phyloP scores from a whole-genome alignment of 2,797 vertebrate species.

The Rachycentron canadum region DNA sequence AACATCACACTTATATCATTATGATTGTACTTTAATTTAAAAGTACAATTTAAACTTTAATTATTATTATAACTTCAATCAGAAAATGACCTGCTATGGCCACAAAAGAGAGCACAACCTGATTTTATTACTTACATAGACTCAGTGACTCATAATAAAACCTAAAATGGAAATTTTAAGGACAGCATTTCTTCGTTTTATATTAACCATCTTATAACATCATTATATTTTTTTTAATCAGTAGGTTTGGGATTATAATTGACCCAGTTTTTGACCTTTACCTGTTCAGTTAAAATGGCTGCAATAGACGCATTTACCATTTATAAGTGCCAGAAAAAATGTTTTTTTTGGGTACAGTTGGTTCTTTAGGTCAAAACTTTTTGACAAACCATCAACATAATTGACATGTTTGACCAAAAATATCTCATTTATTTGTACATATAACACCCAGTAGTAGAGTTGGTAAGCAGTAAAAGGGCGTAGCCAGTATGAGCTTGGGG shows the following conservation, averaged over 20 bases:
- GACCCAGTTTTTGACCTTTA: neutral
- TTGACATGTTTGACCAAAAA: neutral
- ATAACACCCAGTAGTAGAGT: conserved; percentile 18
- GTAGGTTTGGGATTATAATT: neutral
- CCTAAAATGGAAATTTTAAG: neutral
- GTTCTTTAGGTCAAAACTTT: neutral
- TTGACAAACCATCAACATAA: neutral
- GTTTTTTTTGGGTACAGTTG: too few relatives aligned
- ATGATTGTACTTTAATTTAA: too few relatives aligned
- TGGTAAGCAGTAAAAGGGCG: conserved; percentile 36
- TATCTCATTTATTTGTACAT: neutral
- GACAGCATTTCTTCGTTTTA: too few relatives aligned
- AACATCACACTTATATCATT: too few relatives aligned
- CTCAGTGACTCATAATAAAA: neutral
- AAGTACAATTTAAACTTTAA: too few relatives aligned
- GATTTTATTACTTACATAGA: neutral
- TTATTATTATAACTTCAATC: neutral
- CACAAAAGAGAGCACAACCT: conserved; percentile 18
- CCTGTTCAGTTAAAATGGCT: neutral
- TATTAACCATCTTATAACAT: neutral
- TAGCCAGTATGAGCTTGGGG: conserved; percentile 77
- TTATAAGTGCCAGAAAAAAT: too few relatives aligned
- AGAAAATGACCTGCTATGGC: neutral
- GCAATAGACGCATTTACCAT: too few relatives aligned
- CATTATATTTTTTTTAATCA: neutral